phyloP scores from a whole-genome alignment of 1,140 invertebrate species.

The Acromyrmex charruanus region DNA sequence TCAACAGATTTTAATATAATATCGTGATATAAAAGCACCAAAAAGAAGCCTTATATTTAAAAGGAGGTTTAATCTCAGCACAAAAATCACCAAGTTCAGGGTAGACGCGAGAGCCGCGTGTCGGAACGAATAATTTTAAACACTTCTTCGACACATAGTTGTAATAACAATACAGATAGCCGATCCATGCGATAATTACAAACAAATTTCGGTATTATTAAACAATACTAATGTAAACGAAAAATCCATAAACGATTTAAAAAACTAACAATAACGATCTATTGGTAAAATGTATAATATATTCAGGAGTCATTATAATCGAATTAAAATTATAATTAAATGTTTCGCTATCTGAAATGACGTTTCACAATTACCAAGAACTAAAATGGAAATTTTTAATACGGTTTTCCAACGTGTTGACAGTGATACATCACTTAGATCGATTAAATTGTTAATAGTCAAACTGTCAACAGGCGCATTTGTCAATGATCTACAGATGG shows the following conservation, averaged over 20 bases:
- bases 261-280: constrained; percentile 19
- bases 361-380: constrained; percentile 33
- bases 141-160: neutral
- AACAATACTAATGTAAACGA: constrained; percentile 16
- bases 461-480: constrained; percentile 20
- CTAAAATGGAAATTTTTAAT: constrained; percentile 40
- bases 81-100: neutral
- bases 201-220: neutral
- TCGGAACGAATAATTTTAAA: constrained; percentile 33
- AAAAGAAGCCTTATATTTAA: constrained; percentile 34
- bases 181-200: neutral
- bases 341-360: constrained; percentile 29
- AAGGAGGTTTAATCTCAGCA: constrained; percentile 29
- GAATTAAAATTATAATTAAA: constrained; percentile 34
- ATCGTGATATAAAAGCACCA: constrained; percentile 48
- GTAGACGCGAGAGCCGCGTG: neutral
- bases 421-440: constrained; percentile 34
- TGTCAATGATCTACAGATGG: constrained; percentile 42
- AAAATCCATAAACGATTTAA: constrained; percentile 13
- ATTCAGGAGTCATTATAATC: constrained; percentile 18
- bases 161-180: neutral
- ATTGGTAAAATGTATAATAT: constrained; percentile 12
- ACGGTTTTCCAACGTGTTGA: constrained; percentile 19
- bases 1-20: constrained; percentile 48
- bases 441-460: constrained; percentile 49